phyloP scores from a whole-genome alignment of 37 sponge, comb jelly and placozoan genomes.

The Cliona cf. orientalis region DNA sequence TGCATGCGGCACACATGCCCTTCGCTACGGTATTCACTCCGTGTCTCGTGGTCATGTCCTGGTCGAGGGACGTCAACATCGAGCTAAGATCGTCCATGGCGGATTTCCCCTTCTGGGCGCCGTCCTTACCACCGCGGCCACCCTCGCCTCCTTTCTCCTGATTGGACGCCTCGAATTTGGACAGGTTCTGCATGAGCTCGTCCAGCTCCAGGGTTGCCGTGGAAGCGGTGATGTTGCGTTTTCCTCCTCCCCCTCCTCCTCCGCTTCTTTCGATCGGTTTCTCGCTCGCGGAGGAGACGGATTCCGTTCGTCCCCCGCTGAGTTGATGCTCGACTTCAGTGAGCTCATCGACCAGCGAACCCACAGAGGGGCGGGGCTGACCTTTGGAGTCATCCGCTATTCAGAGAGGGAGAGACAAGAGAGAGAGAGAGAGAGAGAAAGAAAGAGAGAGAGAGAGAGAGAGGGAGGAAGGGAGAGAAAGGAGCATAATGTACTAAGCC shows the following conservation, averaged over 20 bases:
- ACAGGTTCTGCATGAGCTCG: constrained; percentile 86
- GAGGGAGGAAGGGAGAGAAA: neutral
- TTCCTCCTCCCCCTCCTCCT: neutral
- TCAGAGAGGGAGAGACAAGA: neutral
- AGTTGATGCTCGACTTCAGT: constrained; percentile 58
- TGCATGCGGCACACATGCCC: constrained; percentile 92
- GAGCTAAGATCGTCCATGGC: constrained; percentile 71
- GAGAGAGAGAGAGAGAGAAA: neutral
- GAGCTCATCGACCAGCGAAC: constrained; percentile 74
- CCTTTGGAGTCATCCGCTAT: constrained; percentile 11
- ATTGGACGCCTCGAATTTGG: constrained; percentile 66
- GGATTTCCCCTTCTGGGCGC: constrained; percentile 19
- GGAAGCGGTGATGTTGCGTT: constrained; percentile 50
- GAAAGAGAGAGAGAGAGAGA: constrained; percentile 3
- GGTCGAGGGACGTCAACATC: constrained; percentile 80
- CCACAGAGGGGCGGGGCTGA: constrained; percentile 65
- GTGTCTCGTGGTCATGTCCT: constrained; percentile 59
- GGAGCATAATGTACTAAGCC: neutral
- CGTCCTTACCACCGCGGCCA: neutral
- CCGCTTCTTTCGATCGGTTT: neutral
- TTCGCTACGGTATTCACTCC: constrained; percentile 83
- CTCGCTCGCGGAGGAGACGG: too few relatives aligned
- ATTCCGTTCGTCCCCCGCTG: constrained; percentile 4
- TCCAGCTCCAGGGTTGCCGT: constrained; percentile 92
- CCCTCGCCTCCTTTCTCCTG: neutral